Percentiles rank a stretch among this genome's conserved stretches.
Conservation (phyloP, 1,140 invertebrate genomes). For the Whitmania pigra region DNA sequence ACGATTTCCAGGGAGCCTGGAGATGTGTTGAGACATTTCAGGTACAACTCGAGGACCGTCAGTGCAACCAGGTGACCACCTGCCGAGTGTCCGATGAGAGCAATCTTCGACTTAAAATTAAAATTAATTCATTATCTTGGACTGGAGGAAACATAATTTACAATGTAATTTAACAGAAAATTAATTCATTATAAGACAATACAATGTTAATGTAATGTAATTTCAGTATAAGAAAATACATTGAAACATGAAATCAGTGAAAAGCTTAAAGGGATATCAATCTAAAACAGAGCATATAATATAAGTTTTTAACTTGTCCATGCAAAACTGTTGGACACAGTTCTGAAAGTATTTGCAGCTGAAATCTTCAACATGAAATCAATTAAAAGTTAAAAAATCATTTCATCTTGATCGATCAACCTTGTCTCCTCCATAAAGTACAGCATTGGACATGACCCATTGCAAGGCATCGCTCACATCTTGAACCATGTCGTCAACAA, state of each 20-base stretch:
- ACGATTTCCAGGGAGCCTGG: slow-evolving; percentile 10
- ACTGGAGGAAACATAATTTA: no score
- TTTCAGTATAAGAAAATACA: no score
- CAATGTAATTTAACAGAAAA: no score
- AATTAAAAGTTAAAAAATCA: neutral
- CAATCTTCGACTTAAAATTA: slow-evolving; percentile 26
- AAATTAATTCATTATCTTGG: slow-evolving; percentile 26
- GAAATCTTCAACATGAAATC: neutral
- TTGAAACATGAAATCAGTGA: no score
- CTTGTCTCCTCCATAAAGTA: slow-evolving; percentile 36
- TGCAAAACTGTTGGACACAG: no score
- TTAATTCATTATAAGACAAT: no score
- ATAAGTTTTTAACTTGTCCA: no score
- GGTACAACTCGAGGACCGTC: slow-evolving; percentile 35
- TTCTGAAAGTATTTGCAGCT: no score
- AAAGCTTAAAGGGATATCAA: no score
- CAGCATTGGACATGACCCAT: slow-evolving; percentile 35
- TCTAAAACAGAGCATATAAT: no score
- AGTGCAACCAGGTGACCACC: slow-evolving; percentile 38
- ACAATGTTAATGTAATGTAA: no score
- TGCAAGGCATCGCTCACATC: slow-evolving; percentile 37
- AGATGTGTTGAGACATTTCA: slow-evolving; percentile 10
- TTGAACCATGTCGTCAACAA: slow-evolving; percentile 40
- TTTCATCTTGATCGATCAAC: slow-evolving; percentile 27
- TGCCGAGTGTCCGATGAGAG: slow-evolving; percentile 38